Conservation (phyloP, 2,113 vertebrate genomes). For the Macquaria ambigua region DNA sequence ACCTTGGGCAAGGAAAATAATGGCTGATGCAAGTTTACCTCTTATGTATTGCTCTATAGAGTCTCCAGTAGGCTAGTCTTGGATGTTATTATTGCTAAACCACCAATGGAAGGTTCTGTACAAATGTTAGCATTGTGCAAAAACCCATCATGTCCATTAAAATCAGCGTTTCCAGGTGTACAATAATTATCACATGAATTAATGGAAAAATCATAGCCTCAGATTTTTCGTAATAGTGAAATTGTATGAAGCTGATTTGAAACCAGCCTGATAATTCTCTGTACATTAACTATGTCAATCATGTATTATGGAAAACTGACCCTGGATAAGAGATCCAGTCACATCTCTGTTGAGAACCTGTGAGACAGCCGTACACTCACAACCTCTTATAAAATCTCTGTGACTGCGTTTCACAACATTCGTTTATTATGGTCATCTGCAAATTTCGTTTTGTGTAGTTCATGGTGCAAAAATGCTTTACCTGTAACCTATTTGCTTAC, state of each 20-base stretch:
- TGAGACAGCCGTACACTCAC: not conserved
- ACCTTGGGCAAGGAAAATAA: not conserved
- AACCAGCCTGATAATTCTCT: not conserved
- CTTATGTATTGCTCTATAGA: not conserved
- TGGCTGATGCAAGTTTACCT: not conserved
- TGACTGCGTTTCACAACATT: not conserved
- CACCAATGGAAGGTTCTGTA: not conserved
- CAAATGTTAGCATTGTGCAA: not conserved
- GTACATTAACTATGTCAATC: not conserved
- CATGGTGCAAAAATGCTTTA: not conserved
- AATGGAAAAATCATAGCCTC: not conserved
- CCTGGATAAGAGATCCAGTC: not conserved
- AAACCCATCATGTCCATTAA: not conserved
- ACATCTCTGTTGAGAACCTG: not conserved
- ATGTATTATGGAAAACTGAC: slow-evolving; percentile 24
- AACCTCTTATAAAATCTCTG: not conserved
- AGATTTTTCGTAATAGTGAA: not conserved
- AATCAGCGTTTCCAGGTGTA: not conserved
- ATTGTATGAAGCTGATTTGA: not conserved
- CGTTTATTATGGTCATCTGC: not conserved
- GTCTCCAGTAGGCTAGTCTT: not conserved
- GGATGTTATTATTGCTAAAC: not conserved
- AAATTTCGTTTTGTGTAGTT: not conserved
- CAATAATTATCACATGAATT: not conserved
- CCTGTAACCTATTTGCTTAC: not conserved